Conservation (phyloP, 2,113 vertebrate species). For the Bambusicola thoracicus region DNA sequence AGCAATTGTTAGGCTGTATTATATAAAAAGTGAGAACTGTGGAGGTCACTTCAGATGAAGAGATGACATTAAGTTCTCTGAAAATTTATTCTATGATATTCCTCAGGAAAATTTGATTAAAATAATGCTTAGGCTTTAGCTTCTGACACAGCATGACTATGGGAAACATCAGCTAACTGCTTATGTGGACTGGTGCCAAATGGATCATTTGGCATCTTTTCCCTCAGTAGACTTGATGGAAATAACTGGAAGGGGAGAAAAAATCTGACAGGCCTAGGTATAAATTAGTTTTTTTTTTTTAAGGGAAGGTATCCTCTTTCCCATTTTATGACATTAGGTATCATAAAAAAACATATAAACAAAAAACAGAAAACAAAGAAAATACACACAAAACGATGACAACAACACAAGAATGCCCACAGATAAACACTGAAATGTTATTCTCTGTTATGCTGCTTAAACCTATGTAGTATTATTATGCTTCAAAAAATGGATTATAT, state of each 20-base stretch:
- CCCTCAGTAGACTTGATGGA: background rate
- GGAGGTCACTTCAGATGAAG: background rate
- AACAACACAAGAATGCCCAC: background rate
- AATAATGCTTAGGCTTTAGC: background rate
- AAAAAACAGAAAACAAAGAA: background rate
- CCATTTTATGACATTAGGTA: background rate
- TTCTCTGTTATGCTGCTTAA: background rate
- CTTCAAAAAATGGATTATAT: background rate
- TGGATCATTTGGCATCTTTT: conserved; percentile 7
- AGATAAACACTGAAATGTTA: background rate
- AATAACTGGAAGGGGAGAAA: background rate
- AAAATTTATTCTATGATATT: background rate
- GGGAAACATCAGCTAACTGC: conserved; percentile 7
- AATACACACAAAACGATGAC: background rate
- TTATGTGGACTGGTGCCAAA: conserved; percentile 42
- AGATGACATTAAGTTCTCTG: background rate
- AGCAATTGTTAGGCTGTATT: background rate
- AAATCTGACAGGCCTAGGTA: background rate
- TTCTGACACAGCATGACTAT: fast-evolving
- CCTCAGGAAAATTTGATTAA: background rate
- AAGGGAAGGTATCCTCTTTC: background rate
- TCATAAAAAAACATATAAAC: background rate
- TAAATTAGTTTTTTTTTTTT: background rate
- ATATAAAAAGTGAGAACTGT: background rate
- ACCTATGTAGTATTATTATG: background rate